Conservation (phyloP, 2,888 invertebrate genomes). For the Taenaris catops region DNA sequence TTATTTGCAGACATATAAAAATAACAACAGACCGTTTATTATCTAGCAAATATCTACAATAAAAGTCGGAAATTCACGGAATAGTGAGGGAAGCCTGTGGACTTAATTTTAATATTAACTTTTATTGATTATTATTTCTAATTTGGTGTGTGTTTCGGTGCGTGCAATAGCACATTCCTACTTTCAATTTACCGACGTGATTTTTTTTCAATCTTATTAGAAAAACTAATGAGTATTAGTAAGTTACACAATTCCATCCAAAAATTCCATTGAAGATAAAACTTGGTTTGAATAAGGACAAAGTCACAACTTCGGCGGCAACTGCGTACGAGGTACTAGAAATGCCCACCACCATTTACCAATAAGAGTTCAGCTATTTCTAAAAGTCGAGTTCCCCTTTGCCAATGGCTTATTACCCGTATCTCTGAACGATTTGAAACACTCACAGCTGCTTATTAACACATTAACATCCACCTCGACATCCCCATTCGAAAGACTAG, state of each 20-base stretch:
- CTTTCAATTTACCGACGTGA: slow-evolving; percentile 51
- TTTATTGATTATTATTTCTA: slow-evolving; percentile 52
- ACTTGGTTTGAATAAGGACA: slow-evolving; percentile 30
- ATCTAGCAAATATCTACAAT: slow-evolving; percentile 72
- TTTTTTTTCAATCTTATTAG: slow-evolving; percentile 47
- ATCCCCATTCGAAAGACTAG: too few species aligned
- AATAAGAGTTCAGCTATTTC: slow-evolving; percentile 23
- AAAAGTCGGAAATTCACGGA: slow-evolving; percentile 58
- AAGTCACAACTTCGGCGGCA: slow-evolving; percentile 22
- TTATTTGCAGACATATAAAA: slow-evolving; percentile 76
- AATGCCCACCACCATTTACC: slow-evolving; percentile 22
- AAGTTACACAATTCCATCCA: slow-evolving; percentile 60
- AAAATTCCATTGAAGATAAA: slow-evolving; percentile 59
- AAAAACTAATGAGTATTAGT: slow-evolving; percentile 43
- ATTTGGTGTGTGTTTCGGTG: slow-evolving; percentile 71
- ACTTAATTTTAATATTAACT: slow-evolving; percentile 53
- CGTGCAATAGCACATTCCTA: slow-evolving; percentile 77
- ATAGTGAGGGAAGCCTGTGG: slow-evolving; percentile 64
- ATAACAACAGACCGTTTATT: slow-evolving; percentile 71
- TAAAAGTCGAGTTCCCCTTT: slow-evolving; percentile 23
- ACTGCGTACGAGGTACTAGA: slow-evolving; percentile 14
- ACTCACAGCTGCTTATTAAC: too few species aligned
- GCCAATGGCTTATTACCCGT: too few species aligned
- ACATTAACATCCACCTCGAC: too few species aligned
- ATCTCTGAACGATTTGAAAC: too few species aligned